These are phyloP conservation scores for Oncorhynchus masou DNA, from an alignment of 2,113 vertebrate genomes.

Conservation along the genomic window DNA sequence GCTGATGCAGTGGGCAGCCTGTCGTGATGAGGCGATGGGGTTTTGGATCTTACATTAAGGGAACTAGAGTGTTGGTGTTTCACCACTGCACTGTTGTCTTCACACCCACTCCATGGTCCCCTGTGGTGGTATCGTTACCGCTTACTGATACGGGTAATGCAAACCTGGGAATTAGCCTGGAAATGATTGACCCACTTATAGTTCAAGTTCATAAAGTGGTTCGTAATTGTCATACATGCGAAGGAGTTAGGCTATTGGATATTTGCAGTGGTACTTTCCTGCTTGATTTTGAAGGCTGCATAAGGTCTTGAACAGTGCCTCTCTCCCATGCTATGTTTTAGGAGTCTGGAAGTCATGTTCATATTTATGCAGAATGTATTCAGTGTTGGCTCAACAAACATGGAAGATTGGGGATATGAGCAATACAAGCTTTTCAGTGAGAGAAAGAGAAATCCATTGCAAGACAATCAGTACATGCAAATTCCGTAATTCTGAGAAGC, in stretches of 20 bases:
- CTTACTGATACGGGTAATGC: neutral
- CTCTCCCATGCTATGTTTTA: slow-evolving; percentile 60
- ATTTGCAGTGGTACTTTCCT: slow-evolving; percentile 15
- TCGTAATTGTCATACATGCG: neutral
- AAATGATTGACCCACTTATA: neutral
- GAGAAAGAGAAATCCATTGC: slow-evolving; percentile 23
- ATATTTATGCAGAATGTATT: slow-evolving; percentile 31
- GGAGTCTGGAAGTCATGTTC: slow-evolving; percentile 37
- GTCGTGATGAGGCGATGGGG: slow-evolving; percentile 62
- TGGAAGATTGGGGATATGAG: slow-evolving; percentile 25
- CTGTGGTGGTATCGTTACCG: neutral
- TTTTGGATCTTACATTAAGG: slow-evolving; percentile 31
- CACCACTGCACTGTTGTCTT: neutral
- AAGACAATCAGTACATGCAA: slow-evolving; percentile 15
- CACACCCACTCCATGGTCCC: neutral
- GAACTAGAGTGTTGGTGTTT: slow-evolving; percentile 22
- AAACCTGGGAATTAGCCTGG: neutral
- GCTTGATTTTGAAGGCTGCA: slow-evolving; percentile 55
- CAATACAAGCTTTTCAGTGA: slow-evolving; percentile 3
- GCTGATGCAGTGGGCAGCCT: slow-evolving; percentile 70
- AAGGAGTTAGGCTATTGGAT: neutral
- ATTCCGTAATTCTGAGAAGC: neutral
- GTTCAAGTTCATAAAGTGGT: neutral
- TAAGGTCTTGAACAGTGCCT: slow-evolving; percentile 65
- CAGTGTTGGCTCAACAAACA: slow-evolving; percentile 57